Evolutionary conservation across 2,888 invertebrate genomes (phyloP), one percentile per base, ranked within the genome.

Genomic region (Rugalucina vietnamica): DNA sequence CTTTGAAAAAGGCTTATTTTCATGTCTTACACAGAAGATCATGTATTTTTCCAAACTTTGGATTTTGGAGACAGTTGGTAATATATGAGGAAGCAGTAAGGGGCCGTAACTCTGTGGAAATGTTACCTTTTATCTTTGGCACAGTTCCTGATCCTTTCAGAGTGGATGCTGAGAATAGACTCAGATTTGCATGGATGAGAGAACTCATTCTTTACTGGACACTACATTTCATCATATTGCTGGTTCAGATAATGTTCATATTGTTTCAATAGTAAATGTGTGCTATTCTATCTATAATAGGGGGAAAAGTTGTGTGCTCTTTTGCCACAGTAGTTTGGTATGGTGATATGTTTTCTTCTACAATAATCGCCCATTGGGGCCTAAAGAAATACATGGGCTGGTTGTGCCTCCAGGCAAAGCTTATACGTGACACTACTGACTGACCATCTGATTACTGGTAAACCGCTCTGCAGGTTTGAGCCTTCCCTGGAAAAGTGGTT

Each of bases 61-160:
- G 90, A 21, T 92, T 92, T 81, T 92, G 92, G 92, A 74, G 81
- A 72, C 87, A 88, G 65, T 82, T 92, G 39, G 85, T 90, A 1
- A 73, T 81, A 27, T 92, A 86, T 76, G 92, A 92, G 71, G 50
- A 79, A n/a, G 21, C 78, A 10, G 24, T 88, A 12, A 79, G 88
- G 50, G 90, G 90, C 4, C 54, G 77, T 14, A 88, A 76, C 50
- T 88, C 90, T 27, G 89, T 92, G 18, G 90, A 91, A 78, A 76
- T 92, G 65, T 76, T 90, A 32, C 91, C 91, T 14, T 89, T 87
- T 50, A 82, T 90, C 14, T 76, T 87, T 72, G 91, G 91, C 24
- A 37, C 79, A 73, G 86, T 88, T 8, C 90, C 91, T 8, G 81
- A 84, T 37, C 77, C 81, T 18, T 88, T 87, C 81, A 79, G 75